These are phyloP conservation scores for Pollenia griseotomentosa DNA, from an alignment of 2,888 invertebrate genomes.

Conservation along the genomic window DNA sequence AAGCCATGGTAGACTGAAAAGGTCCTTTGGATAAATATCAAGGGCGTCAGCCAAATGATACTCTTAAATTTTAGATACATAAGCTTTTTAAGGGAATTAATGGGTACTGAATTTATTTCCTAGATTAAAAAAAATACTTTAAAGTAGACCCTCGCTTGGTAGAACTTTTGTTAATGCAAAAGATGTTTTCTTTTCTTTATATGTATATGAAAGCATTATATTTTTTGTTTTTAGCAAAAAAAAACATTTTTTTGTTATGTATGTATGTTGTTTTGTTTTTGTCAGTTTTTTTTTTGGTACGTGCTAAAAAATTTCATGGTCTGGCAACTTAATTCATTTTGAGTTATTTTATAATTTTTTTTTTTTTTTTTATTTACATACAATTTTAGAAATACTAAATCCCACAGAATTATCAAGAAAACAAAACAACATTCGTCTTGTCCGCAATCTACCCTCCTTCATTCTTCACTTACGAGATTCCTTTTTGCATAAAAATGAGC, in stretches of 20 bases:
- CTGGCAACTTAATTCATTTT: slow-evolving; percentile 82
- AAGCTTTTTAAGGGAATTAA: too few species aligned
- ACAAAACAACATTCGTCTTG: slow-evolving; percentile 34
- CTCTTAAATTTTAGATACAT: too few species aligned
- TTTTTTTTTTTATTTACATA: slow-evolving; percentile 64
- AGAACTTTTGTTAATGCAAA: slow-evolving; percentile 15
- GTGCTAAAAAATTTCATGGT: slow-evolving; percentile 83
- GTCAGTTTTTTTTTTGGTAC: slow-evolving; percentile 74
- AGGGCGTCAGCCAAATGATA: too few species aligned
- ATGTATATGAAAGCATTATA: slow-evolving; percentile 19
- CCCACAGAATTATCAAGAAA: slow-evolving; percentile 65
- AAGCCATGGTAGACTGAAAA: neutral
- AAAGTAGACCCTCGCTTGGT: neutral
- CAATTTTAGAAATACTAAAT: slow-evolving; percentile 81
- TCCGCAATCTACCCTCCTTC: neutral
- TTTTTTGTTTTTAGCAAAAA: slow-evolving; percentile 15
- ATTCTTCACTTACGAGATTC: neutral
- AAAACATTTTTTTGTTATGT: neutral
- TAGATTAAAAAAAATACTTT: neutral
- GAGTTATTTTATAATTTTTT: slow-evolving; percentile 76
- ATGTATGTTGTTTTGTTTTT: slow-evolving; percentile 34
- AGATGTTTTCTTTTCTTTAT: slow-evolving; percentile 8
- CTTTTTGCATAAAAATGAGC: slow-evolving; percentile 36
- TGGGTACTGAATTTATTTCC: too few species aligned
- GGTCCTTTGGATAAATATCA: neutral